Percentiles rank a stretch among this genome's conserved stretches.
These are phyloP conservation scores for Paramisgurnus dabryanus DNA, from an alignment of 2,113 vertebrate genomes.

Conservation along the genomic window DNA sequence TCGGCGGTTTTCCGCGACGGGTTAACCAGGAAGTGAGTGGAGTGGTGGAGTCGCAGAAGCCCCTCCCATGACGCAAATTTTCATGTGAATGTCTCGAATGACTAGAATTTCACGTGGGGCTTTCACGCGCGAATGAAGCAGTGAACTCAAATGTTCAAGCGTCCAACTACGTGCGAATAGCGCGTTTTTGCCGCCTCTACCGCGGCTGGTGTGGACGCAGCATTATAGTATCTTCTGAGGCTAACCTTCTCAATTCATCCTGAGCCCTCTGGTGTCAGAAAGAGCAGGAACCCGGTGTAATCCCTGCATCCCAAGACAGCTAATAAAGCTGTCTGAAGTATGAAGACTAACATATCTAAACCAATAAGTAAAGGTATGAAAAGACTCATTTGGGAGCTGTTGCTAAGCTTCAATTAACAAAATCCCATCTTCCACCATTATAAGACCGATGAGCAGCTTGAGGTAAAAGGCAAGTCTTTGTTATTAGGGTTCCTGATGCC, in stretches of 20 bases:
- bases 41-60: no score
- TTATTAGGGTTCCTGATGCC: slow-evolving; percentile 30
- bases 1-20: no score
- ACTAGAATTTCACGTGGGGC: no score
- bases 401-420: slow-evolving; percentile 20
- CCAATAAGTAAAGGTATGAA: slow-evolving; percentile 30
- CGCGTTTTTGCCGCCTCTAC: no score
- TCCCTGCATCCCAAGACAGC: background rate
- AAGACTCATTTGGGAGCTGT: slow-evolving; percentile 12
- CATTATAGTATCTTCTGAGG: background rate
- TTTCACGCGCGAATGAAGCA: no score
- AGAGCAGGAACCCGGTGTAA: background rate
- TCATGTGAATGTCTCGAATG: no score
- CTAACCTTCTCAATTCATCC: slow-evolving; percentile 37
- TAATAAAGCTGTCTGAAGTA: slow-evolving; percentile 18
- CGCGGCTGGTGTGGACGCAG: no score
- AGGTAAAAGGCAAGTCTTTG: slow-evolving; percentile 25
- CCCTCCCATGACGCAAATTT: no score
- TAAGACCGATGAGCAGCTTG: slow-evolving; percentile 26
- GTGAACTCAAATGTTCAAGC: no score
- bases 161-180: no score
- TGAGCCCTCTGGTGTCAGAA: slow-evolving; percentile 5
- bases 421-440: slow-evolving; percentile 17
- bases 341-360: slow-evolving; percentile 8
- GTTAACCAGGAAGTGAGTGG: no score